Percentiles rank a stretch among this genome's conserved stretches.
These are phyloP conservation scores for Selenia dentaria DNA, from an alignment of 2,888 invertebrate genomes.

Conservation along the genomic window DNA sequence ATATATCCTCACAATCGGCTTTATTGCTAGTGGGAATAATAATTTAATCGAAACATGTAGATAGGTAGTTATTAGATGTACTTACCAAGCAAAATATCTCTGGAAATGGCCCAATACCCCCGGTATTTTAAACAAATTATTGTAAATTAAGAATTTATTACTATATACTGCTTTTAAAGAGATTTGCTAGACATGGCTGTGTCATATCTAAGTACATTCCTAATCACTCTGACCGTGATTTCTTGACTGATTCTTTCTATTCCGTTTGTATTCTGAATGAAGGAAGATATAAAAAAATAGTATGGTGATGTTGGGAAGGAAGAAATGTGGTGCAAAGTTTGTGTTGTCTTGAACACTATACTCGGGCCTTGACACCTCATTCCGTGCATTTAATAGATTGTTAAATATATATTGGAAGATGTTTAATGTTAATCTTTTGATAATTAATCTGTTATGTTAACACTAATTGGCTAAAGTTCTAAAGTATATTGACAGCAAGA, in stretches of 20 bases:
- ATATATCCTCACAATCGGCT: no score
- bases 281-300: no score
- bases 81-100: slow-evolving; percentile 12
- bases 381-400: slow-evolving; percentile 81
- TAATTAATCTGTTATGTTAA: slow-evolving; percentile 61
- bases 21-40: slow-evolving; percentile 4
- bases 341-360: slow-evolving; percentile 43
- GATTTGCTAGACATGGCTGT: slow-evolving; percentile 59
- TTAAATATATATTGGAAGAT: slow-evolving; percentile 74
- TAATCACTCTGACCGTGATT: slow-evolving; percentile 59
- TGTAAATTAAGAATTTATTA: no score
- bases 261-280: slow-evolving; percentile 52
- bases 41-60: slow-evolving; percentile 2
- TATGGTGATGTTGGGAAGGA: slow-evolving; percentile 16
- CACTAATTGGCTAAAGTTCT: slow-evolving; percentile 46
- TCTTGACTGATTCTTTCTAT: slow-evolving; percentile 68
- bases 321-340: slow-evolving; percentile 47
- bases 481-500: slow-evolving; percentile 24
- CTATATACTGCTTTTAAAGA: no score
- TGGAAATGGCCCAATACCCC: slow-evolving; percentile 9
- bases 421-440: slow-evolving; percentile 76
- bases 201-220: slow-evolving; percentile 78
- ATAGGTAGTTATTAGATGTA: slow-evolving; percentile 12
- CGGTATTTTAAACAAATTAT: slow-evolving; percentile 9
- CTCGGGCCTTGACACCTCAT: slow-evolving; percentile 60